Base-by-base conservation (phyloP, 2,797 vertebrate species). In the Fistularia tabacaria region DNA sequence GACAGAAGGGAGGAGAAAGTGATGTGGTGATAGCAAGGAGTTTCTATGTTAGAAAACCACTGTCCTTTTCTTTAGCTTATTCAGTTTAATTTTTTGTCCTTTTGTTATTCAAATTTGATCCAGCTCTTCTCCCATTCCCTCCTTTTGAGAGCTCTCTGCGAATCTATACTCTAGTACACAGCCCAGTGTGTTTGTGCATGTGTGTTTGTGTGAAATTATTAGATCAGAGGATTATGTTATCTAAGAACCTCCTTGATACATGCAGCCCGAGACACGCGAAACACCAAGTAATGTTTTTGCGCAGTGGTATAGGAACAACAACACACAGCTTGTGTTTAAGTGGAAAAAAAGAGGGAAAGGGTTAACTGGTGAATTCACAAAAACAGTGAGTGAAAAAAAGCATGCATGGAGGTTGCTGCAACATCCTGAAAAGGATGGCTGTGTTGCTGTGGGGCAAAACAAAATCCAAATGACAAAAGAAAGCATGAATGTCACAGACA, bases 151-250 rank as follows among this genome's bases (percentile, higher is more conserved):
- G 10, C 42, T 54, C 49, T 67, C 6, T 60, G 46, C 49, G 59
- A 48, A 48, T 54, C 9, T 14, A 13, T 57, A 38, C 47, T 76
- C 54, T 56, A 51, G 38, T 9, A 38, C 39, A 14, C 44, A 36
- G 46, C 52, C 41, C 46, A 25, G 25, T 25, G 25, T 25, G 25
- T 25, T 25, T 25, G 25, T 36, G 51, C 51, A 55, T 57, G 45
- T 36, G 36, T 42, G 41, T 59, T n/a, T 6, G 46, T 62, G 66
- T 52, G 55, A 64, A 62, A 66, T 54, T 42, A 62, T 50, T 48
- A 63, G 46, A 73, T 67, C 60, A 64, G 45, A 55, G 66, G 76
- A 75, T 80, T 74, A 76, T 41, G 46, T 45, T 57, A 65, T 74
- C 60, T 50, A 63, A 70, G 71, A 78, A 78, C 75, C 60, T 71